phyloP scores from a whole-genome alignment of 2,113 vertebrate species.

The Anoplopoma fimbria region DNA sequence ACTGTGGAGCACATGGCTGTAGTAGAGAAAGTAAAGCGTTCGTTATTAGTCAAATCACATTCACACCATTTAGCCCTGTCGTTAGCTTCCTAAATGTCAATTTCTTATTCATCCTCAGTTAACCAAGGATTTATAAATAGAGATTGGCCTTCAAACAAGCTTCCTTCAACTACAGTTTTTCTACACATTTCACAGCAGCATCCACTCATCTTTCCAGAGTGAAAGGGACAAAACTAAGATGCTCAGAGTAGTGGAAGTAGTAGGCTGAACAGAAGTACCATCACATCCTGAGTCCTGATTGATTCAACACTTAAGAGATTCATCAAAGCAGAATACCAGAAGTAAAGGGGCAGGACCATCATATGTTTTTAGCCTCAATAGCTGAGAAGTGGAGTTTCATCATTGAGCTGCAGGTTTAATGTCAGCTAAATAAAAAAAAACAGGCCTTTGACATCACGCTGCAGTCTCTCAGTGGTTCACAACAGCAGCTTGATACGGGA shows the following conservation, averaged over 20 bases:
- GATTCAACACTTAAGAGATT: not conserved
- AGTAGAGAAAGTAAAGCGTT: too few species aligned
- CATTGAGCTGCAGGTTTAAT: slow-evolving; percentile 14
- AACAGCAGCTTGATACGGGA: not conserved
- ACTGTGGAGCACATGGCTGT: too few species aligned
- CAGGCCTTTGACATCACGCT: slow-evolving; percentile 4
- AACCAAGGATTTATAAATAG: not conserved
- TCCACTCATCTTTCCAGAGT: not conserved
- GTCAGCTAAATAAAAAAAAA: slow-evolving; percentile 38
- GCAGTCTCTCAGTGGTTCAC: slow-evolving; percentile 7
- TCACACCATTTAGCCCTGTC: too few species aligned
- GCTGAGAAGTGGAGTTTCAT: not conserved
- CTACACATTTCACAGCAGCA: not conserved
- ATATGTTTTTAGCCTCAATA: not conserved
- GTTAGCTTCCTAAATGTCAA: too few species aligned
- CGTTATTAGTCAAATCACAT: too few species aligned
- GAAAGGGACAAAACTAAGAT: not conserved
- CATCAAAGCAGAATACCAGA: not conserved
- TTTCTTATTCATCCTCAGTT: too few species aligned
- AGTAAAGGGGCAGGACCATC: not conserved
- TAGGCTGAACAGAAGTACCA: not conserved
- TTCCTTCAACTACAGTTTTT: not conserved
- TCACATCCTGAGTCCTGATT: not conserved
- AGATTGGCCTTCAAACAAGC: not conserved
- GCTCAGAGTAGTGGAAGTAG: not conserved